These are phyloP conservation scores for Chiloscyllium plagiosum DNA, from an alignment of 2,113 vertebrate genomes.

Conservation along the genomic window DNA sequence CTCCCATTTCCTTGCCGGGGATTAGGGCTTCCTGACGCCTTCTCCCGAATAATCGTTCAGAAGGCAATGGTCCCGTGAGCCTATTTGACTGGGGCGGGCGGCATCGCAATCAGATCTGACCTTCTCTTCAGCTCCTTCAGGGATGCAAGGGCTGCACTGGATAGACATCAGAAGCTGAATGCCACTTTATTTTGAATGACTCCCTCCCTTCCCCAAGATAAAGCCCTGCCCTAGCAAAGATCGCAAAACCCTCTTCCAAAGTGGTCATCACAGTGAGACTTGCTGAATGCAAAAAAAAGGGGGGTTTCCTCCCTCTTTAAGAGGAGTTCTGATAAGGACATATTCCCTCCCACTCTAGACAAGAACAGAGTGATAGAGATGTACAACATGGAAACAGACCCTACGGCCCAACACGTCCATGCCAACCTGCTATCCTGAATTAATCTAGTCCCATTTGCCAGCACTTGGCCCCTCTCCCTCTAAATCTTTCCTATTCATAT, in stretches of 20 bases:
- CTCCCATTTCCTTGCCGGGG: background rate
- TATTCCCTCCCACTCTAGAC: background rate
- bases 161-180: background rate
- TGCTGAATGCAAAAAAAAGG: background rate
- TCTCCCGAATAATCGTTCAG: too few relatives aligned
- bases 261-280: background rate
- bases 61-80: background rate
- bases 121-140: background rate
- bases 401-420: too few relatives aligned
- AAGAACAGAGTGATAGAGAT: too few relatives aligned
- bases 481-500: too few relatives aligned
- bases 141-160: background rate
- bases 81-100: background rate
- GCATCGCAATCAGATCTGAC: background rate
- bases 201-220: background rate
- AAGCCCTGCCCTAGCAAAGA: background rate
- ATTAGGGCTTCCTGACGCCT: background rate
- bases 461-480: too few relatives aligned
- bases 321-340: background rate
- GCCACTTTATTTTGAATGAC: background rate
- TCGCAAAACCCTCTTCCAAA: background rate
- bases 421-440: too few relatives aligned
- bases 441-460: too few relatives aligned
- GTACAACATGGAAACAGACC: too few relatives aligned
- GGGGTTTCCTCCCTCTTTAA: background rate